A percentile compares a stretch with the other conserved stretches of the same genome.
Evolutionary conservation across 2,113 vertebrate species (phyloP).

Genomic region (Lepidothrix coronata): DNA sequence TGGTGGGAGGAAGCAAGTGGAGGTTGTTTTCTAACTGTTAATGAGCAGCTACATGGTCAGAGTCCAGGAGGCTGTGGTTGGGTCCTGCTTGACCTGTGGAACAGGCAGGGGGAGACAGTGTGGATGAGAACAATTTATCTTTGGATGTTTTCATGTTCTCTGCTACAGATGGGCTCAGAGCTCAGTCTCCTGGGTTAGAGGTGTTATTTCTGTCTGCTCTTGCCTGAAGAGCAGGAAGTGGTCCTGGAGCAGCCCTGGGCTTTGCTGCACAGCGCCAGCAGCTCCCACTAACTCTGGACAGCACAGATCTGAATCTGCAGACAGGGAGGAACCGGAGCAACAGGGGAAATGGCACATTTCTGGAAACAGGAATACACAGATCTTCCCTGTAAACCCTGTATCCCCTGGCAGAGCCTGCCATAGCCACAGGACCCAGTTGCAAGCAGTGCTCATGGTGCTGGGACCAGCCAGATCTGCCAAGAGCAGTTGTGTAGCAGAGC

Average conservation of each 20-base stretch:
- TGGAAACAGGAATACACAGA: too few relatives aligned
- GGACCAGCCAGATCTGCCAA: neutral
- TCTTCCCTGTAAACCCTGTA: rapidly evolving
- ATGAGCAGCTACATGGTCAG: rapidly evolving
- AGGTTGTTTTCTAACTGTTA: neutral
- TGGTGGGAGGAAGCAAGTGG: neutral
- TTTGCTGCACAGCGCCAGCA: neutral
- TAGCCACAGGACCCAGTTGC: neutral
- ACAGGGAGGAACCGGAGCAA: neutral
- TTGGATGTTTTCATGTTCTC: neutral
- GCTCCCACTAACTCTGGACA: neutral
- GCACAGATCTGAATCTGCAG: neutral
- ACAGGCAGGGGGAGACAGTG: neutral
- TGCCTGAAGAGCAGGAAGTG: neutral
- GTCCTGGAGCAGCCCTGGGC: neutral
- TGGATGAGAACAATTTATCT: neutral
- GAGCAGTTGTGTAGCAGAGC: neutral
- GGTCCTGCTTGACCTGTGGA: neutral
- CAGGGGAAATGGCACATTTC: neutral
- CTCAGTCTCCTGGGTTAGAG: neutral
- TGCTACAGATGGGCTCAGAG: neutral
- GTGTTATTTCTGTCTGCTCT: neutral
- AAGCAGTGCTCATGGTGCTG: neutral
- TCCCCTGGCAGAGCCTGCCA: neutral
- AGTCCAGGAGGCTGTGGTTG: neutral